Conservation (phyloP, 2,888 invertebrate genomes). For the Yponomeuta plumbellus region DNA sequence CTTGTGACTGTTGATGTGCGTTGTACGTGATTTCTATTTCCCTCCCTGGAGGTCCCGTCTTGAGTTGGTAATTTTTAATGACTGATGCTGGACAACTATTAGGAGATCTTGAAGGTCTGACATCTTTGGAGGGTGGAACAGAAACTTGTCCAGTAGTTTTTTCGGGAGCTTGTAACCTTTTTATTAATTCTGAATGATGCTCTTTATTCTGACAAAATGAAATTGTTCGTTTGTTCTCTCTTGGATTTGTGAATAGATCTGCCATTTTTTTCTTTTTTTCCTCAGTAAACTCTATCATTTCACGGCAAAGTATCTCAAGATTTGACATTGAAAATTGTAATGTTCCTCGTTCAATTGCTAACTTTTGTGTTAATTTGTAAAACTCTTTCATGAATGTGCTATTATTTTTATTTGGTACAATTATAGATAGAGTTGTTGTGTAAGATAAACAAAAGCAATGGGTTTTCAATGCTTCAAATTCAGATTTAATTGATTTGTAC, state of each 20-base stretch:
- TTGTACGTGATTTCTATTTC: slow-evolving; percentile 30
- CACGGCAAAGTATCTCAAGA: slow-evolving; percentile 11
- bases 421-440: slow-evolving; percentile 6
- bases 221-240: background rate
- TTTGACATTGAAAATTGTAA: background rate
- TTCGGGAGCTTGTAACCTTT: background rate
- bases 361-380: slow-evolving; percentile 6
- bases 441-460: slow-evolving; percentile 16
- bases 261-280: background rate
- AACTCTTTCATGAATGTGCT: slow-evolving; percentile 12
- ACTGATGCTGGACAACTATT: background rate
- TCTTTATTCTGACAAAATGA: background rate
- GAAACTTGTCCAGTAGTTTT: background rate
- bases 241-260: background rate
- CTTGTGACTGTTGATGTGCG: slow-evolving; percentile 19
- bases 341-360: slow-evolving; percentile 11
- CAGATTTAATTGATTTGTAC: slow-evolving; percentile 1
- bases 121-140: background rate
- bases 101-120: background rate
- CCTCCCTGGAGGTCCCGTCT: slow-evolving; percentile 28
- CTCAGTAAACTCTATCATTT: slow-evolving; percentile 18
- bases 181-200: background rate
- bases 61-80: slow-evolving; percentile 24
- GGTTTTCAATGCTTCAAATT: slow-evolving; percentile 9
- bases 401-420: slow-evolving; percentile 18